Conservation (phyloP, 2,797 vertebrate genomes). For the Lepidocolaptes lacrymiger region DNA sequence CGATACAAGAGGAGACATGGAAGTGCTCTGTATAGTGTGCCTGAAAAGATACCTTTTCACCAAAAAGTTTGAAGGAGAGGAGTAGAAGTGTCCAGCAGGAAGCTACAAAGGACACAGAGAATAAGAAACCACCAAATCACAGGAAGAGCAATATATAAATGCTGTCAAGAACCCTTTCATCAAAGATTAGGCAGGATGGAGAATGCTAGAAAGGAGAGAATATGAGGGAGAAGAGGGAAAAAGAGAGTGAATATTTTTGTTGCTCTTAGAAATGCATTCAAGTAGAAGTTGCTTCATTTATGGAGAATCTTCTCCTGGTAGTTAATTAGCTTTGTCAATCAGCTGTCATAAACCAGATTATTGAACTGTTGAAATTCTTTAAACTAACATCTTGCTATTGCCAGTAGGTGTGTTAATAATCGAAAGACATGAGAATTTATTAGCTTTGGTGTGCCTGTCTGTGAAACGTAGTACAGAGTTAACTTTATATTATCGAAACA, state of each 20-base stretch:
- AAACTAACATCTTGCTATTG: slow-evolving; percentile 72
- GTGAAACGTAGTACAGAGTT: slow-evolving; percentile 56
- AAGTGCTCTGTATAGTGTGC: not conserved
- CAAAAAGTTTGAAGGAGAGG: not conserved
- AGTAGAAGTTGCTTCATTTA: slow-evolving; percentile 64
- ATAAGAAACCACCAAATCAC: not conserved
- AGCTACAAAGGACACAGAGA: not conserved
- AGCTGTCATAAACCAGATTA: slow-evolving; percentile 66
- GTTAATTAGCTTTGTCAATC: slow-evolving; percentile 75
- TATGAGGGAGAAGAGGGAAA: not conserved
- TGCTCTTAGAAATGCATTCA: slow-evolving; percentile 56
- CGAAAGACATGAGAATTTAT: slow-evolving; percentile 71
- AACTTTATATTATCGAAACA: slow-evolving; percentile 67
- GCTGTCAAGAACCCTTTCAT: not conserved
- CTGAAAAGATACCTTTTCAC: not conserved
- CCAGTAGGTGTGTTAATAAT: slow-evolving; percentile 73
- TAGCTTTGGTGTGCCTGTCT: slow-evolving; percentile 70
- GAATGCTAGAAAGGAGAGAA: not conserved
- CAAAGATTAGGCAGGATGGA: not conserved
- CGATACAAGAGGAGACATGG: not conserved
- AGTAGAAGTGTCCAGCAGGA: not conserved
- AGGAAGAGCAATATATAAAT: not conserved
- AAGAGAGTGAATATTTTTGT: slow-evolving; percentile 42
- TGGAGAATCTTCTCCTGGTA: slow-evolving; percentile 65
- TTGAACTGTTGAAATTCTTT: slow-evolving; percentile 71